Conservation (phyloP, 2,797 vertebrate species). For the Rhynchonycteris naso region DNA sequence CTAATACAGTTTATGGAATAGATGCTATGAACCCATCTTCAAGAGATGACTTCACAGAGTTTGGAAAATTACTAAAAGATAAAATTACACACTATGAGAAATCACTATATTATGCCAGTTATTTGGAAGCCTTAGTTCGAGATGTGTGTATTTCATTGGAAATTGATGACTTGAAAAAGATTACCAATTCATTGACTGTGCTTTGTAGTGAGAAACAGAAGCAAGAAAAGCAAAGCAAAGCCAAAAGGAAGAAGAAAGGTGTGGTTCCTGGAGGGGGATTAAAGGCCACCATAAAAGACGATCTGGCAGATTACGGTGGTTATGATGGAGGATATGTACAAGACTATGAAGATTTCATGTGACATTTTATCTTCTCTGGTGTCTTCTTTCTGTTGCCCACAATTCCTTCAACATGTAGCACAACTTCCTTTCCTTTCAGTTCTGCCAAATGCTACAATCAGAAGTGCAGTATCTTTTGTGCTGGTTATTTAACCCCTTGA, state of each 20-base stretch:
- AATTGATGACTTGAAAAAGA: slow-evolving; percentile 97
- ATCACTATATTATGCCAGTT: slow-evolving; percentile 95
- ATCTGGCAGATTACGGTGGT: slow-evolving; percentile 93
- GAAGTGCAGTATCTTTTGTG: slow-evolving; percentile 91
- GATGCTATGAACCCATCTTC: slow-evolving; percentile 97
- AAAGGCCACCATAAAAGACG: slow-evolving; percentile 96
- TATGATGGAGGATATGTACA: slow-evolving; percentile 94
- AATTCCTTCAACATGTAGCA: slow-evolving; percentile 92
- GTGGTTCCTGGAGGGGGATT: slow-evolving; percentile 94
- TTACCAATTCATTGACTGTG: slow-evolving; percentile 95
- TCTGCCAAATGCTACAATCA: slow-evolving; percentile 97
- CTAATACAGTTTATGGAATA: slow-evolving; percentile 91
- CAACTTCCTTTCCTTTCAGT: slow-evolving; percentile 91
- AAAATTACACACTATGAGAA: slow-evolving; percentile 97
- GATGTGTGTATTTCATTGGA: slow-evolving; percentile 99
- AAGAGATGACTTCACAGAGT: slow-evolving; percentile 97
- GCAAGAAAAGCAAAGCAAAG: slow-evolving; percentile 98
- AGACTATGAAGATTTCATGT: slow-evolving; percentile 99
- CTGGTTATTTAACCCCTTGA: slow-evolving; percentile 82
- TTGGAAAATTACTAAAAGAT: slow-evolving; percentile 96
- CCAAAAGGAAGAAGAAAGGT: slow-evolving; percentile 99
- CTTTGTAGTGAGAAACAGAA: slow-evolving; percentile 99
- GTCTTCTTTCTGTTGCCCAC: slow-evolving; percentile 87
- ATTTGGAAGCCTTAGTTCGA: slow-evolving; percentile 96
- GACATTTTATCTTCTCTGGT: slow-evolving; percentile 87